phyloP scores from a whole-genome alignment of 2,888 invertebrate genomes.

The Macrophya alboannulata region DNA sequence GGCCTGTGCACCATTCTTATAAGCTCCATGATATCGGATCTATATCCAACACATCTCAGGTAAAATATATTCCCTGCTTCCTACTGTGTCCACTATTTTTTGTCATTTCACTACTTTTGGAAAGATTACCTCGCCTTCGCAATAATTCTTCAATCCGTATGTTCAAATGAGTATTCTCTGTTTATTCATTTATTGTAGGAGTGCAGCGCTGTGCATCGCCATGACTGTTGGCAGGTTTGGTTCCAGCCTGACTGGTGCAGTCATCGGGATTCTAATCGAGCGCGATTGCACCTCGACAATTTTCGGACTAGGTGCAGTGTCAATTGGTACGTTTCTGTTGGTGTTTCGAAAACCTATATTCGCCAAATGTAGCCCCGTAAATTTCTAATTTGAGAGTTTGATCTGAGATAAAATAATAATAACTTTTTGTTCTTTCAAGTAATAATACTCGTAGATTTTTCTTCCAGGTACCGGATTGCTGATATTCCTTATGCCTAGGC shows the following conservation, averaged over 20 bases:
- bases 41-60: slow-evolving; percentile 42
- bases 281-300: slow-evolving; percentile 16
- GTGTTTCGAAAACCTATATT: not conserved
- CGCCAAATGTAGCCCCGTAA: not conserved
- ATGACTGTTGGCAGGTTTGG: slow-evolving; percentile 6
- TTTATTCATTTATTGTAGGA: not conserved
- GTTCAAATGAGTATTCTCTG: not conserved
- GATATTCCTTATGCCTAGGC: not conserved
- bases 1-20: not conserved
- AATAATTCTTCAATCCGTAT: not conserved
- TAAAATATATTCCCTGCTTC: not conserved
- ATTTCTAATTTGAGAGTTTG: not conserved
- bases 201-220: slow-evolving; percentile 16
- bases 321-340: not conserved
- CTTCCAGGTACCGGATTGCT: slow-evolving; percentile 24
- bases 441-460: not conserved
- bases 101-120: not conserved
- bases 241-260: not conserved
- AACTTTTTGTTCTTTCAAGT: not conserved
- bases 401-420: not conserved
- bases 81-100: not conserved
- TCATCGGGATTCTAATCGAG: slow-evolving; percentile 24
- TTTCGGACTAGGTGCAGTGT: slow-evolving; percentile 3
- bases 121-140: not conserved
- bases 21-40: not conserved